phyloP scores from a whole-genome alignment of 2,797 vertebrate species.

The Thunnus albacares region DNA sequence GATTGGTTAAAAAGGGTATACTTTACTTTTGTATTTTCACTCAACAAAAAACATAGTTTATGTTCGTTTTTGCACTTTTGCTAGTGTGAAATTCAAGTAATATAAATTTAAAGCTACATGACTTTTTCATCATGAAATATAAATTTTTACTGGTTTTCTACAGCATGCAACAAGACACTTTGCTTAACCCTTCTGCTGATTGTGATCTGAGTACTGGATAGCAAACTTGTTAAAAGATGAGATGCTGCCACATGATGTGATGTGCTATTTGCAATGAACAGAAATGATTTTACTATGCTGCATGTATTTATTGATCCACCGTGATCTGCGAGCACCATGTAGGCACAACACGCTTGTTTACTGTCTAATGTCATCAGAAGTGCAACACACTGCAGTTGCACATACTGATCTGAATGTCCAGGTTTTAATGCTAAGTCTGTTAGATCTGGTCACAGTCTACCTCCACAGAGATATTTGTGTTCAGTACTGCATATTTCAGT shows the following conservation, averaged over 20 bases:
- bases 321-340: background rate
- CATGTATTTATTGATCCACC: background rate
- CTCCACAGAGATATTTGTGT: conserved; percentile 41
- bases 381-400: background rate
- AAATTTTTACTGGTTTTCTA: too few relatives aligned
- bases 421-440: conserved; percentile 33
- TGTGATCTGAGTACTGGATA: background rate
- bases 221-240: background rate
- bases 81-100: background rate
- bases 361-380: background rate
- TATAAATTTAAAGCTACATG: background rate
- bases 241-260: background rate
- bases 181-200: too few relatives aligned
- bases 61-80: conserved; percentile 8
- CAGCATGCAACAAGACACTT: too few relatives aligned
- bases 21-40: background rate
- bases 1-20: background rate
- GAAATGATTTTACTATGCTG: background rate
- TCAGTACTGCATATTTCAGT: conserved; percentile 35
- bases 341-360: background rate
- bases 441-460: conserved; percentile 35
- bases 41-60: background rate
- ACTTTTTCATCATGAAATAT: background rate
- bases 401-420: conserved; percentile 24
- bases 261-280: background rate